Evolutionary conservation across 2,797 vertebrate genomes (phyloP).

Genomic region (Eulemur albifrons): DNA sequence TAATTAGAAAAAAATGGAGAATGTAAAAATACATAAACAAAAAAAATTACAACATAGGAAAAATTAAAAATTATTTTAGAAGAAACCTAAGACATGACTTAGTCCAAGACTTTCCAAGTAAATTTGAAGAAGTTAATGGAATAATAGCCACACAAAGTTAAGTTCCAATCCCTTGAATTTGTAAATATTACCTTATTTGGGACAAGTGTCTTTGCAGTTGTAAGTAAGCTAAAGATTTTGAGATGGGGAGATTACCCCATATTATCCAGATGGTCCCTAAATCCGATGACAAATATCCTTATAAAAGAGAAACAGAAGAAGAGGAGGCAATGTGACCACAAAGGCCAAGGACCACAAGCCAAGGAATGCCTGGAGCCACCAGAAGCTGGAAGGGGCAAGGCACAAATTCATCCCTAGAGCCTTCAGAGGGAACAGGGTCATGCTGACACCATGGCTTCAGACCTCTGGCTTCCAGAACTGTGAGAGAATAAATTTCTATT

Average conservation of each 20-base stretch:
- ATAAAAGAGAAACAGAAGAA: neutral
- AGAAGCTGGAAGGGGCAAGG: neutral
- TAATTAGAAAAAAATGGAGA: slow-evolving; percentile 4
- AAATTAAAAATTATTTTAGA: neutral
- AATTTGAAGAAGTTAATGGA: neutral
- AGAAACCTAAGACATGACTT: neutral
- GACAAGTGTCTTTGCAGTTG: neutral
- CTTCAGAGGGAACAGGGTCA: neutral
- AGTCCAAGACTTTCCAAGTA: neutral
- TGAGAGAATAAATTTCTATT: neutral
- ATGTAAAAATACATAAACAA: neutral
- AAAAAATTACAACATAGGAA: neutral
- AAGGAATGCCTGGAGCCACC: neutral
- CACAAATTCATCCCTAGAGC: neutral
- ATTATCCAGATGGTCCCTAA: neutral
- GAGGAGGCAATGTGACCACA: neutral
- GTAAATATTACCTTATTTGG: neutral
- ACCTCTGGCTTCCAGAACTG: neutral
- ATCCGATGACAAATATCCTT: neutral
- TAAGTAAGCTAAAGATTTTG: neutral
- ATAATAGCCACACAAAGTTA: neutral
- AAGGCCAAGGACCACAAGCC: neutral
- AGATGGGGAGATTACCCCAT: neutral
- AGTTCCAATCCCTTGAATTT: neutral
- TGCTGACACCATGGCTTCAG: neutral